Evolutionary conservation across 2,888 invertebrate species (phyloP), one percentile per base, ranked within the genome.

Genomic region (Lithosia quadra): DNA sequence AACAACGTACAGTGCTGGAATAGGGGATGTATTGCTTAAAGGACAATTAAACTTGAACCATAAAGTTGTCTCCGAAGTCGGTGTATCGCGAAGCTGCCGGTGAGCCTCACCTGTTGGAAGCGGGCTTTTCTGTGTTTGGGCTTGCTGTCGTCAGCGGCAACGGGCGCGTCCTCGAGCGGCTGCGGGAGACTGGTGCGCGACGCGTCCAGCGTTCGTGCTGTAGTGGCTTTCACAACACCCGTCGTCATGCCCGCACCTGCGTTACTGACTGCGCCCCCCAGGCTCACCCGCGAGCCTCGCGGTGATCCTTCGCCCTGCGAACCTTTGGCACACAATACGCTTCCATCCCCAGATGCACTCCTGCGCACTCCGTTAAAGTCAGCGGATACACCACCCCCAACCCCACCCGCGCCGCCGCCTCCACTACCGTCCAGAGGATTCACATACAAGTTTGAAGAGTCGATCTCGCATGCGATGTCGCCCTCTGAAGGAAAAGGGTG

Each of bases 401-500:
- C 86, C 84, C 86, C 88, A 82, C 86, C 81, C 84, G 89, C 81
- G 85, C 92, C 83, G 91, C 92, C 82, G 76, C 92, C 95, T 86
- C 94, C 91, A 92, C 93, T 94, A 93, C 97, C 97, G 87, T 97
- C 97, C 95, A 98, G 92, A 71, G 98, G 98, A 95, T 98, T 98
- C 90, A 98, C 97, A 94, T 98, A 98, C 88, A 98, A 95, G 95
- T 98, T 98, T 91, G 98, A 98, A 91, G 96, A 96, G 91, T 97
- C 97, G 87, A 94, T 95, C 88, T 96, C 96, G 90, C 96, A 95
- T 82, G 96, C 96, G 88, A 97, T 95, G 95, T 97, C 97, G 90
- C 96, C 97, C 95, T 98, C 97, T 86, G 98, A 98, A 93, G 97
- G 97, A 95, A 98, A 98, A 88, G 98, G 98, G 96, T 99, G 98